phyloP scores from a whole-genome alignment of 2,797 vertebrate genomes.

The Dallia pectoralis region DNA sequence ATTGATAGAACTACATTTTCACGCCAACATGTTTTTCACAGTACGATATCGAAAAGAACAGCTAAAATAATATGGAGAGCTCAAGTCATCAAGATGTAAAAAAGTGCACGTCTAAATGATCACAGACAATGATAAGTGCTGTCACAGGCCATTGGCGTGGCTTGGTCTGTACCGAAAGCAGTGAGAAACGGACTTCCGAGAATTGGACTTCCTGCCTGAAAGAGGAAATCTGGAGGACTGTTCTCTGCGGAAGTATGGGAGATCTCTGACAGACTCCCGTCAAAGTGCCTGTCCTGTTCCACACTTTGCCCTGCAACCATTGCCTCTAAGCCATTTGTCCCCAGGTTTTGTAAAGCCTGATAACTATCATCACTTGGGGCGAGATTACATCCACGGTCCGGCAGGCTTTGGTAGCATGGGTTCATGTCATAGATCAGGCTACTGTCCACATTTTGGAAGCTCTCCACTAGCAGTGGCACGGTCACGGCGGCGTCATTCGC shows the following conservation, averaged over 20 bases:
- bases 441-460: background rate
- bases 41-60: background rate
- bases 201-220: constrained; percentile 22
- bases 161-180: constrained; percentile 8
- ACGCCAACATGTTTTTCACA: background rate
- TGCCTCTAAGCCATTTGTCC: constrained; percentile 4
- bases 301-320: background rate
- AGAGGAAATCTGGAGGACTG: constrained; percentile 28
- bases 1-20: background rate
- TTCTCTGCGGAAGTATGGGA: constrained; percentile 21
- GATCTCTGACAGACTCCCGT: background rate
- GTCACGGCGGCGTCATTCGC: constrained; percentile 5
- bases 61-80: background rate
- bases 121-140: constrained; percentile 35
- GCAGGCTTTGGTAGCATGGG: constrained; percentile 17
- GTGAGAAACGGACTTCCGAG: constrained; percentile 4
- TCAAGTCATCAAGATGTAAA: background rate
- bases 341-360: constrained; percentile 24
- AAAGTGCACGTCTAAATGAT: background rate
- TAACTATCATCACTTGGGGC: constrained; percentile 24
- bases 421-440: constrained; percentile 18
- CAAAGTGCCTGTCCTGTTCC: background rate
- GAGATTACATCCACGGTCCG: background rate
- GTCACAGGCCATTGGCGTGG: constrained; percentile 24
- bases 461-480: background rate